A percentile compares a stretch with the other conserved stretches of the same genome.
phyloP scores from a whole-genome alignment of 2,888 invertebrate species.

The Spilosoma lubricipeda region DNA sequence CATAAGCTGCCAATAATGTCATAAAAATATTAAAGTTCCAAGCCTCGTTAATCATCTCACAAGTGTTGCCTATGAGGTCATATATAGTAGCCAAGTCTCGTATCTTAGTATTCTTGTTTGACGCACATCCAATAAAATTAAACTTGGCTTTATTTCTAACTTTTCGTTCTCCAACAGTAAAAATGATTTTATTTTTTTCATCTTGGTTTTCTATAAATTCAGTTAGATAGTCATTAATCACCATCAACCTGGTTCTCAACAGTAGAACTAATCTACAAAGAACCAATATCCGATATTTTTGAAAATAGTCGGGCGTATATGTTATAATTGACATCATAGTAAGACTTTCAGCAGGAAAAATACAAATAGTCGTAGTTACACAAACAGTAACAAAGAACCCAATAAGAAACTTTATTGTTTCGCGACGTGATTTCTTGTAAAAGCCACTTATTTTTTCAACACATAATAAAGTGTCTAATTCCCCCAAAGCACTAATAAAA shows the following conservation, averaged over 20 bases:
- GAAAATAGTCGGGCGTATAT: conserved; percentile 33
- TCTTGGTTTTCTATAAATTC: conserved; percentile 59
- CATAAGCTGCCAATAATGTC: conserved; percentile 67
- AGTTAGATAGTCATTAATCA: conserved; percentile 61
- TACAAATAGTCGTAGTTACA: conserved; percentile 21
- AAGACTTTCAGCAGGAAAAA: background rate
- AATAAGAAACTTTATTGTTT: conserved; percentile 40
- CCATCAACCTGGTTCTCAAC: conserved; percentile 55
- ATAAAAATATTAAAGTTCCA: conserved; percentile 73
- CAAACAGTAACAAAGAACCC: conserved; percentile 44
- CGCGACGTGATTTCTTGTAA: conserved; percentile 52
- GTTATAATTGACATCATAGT: background rate
- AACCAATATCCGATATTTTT: conserved; percentile 61
- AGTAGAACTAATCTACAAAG: conserved; percentile 62
- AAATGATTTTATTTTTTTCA: conserved; percentile 45
- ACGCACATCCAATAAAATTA: conserved; percentile 55
- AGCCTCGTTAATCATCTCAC: conserved; percentile 61
- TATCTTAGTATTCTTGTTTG: conserved; percentile 59
- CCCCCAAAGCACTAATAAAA: background rate
- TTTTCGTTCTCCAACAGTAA: conserved; percentile 32
- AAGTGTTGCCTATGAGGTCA: conserved; percentile 62
- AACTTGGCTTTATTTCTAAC: conserved; percentile 36
- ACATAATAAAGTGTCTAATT: conserved; percentile 1
- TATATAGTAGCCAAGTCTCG: conserved; percentile 66
- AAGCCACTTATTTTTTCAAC: conserved; percentile 43